Base-by-base conservation (phyloP, 2,113 vertebrate species). In the Tachysurus fulvidraco region DNA sequence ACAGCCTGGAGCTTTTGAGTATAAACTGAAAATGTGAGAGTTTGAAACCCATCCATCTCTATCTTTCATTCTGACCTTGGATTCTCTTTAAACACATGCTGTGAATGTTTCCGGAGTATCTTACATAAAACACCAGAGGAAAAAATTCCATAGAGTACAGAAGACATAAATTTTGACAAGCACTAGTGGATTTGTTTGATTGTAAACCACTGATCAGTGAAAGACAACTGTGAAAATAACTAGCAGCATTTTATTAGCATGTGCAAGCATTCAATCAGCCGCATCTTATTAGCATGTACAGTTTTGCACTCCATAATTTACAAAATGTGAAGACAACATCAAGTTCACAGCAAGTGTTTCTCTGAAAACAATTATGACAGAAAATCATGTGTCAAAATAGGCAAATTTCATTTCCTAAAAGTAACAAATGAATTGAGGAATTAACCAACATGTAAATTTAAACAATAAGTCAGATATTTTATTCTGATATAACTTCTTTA, bases 171-270 rank as follows among this genome's bases (percentile, higher is more conserved):
- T 84, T 57, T 41, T 30, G 23, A 84, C 54, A 52, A 46, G 62
- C 36, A 17, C 57, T 54, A 41, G 1, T 60, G 74, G 17, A 67
- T 64, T 59, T 71, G 60, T 84, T 79, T 69, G 82, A 69, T 81
- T 81, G 81, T 59, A 12, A 81, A 86, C 54, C 76, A 74, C 54
- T 73, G 85, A 81, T 86, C 36, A 30, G 14, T 81, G 21, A 81
- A 86, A 81, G 62, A 55, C 64, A 81, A 73, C 64, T 73, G 65
- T 86, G 77, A 86, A 86, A 57, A 86, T 71, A 36, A 71, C 62
- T 67, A 73, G 78, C 78, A 57, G 85, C 78, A 60, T 81, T 73
- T 73, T 36, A 86, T 86, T 86, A 86, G 85, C 85, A 86, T 19
- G 30, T 59, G 59, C 17, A 85, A 77, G 46, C 73, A 78, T 64